Evolutionary conservation across 2,797 vertebrate genomes (phyloP).

Genomic region (Peromyscus aztecus): DNA sequence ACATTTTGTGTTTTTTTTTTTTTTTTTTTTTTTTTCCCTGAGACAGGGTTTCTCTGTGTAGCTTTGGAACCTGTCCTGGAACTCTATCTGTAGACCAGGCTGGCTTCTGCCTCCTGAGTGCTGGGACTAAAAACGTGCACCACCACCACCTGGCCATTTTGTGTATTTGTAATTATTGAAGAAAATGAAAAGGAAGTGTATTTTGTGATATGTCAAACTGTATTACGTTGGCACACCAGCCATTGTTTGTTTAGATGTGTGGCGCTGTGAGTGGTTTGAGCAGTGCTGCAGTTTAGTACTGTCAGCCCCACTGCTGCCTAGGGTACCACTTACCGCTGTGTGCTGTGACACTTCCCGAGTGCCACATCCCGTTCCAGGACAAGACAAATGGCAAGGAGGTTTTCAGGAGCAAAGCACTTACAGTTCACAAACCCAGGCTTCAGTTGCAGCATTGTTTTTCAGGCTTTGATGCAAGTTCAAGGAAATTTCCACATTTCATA

Average conservation of each 20-base stretch:
- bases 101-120: too few relatives aligned
- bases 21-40: not conserved
- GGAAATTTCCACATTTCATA: constrained; percentile 28
- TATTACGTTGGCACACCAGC: not conserved
- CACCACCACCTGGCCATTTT: not conserved
- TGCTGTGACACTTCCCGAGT: not conserved
- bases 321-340: not conserved
- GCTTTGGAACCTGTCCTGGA: too few relatives aligned
- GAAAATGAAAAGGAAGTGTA: not conserved
- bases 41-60: too few relatives aligned
- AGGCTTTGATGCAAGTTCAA: not conserved
- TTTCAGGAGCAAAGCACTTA: constrained; percentile 26
- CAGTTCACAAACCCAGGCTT: not conserved
- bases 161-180: constrained; percentile 1
- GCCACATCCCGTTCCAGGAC: not conserved
- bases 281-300: not conserved
- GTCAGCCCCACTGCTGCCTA: not conserved
- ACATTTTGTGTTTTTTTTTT: not conserved
- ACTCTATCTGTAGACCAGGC: too few relatives aligned
- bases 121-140: too few relatives aligned
- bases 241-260: not conserved
- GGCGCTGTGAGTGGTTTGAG: not conserved
- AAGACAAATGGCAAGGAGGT: not conserved
- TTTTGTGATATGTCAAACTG: not conserved
- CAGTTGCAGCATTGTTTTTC: not conserved